Evolutionary conservation across 2,113 vertebrate species (phyloP).

Genomic region (Coptodon bakossiorum): DNA sequence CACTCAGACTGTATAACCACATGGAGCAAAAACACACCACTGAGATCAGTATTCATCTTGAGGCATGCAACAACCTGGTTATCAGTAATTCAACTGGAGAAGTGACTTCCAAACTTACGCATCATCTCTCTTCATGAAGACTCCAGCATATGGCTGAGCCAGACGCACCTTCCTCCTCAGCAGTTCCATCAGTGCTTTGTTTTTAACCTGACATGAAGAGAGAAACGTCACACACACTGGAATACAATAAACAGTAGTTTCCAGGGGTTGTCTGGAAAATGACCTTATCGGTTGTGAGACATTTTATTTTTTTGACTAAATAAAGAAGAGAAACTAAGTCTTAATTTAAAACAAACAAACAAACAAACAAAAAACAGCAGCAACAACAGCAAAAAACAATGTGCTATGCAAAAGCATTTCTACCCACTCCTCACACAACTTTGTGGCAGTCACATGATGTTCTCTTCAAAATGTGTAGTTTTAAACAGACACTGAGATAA

Average conservation of each 20-base stretch:
- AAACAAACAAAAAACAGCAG: neutral
- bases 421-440: neutral
- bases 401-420: neutral
- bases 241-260: neutral
- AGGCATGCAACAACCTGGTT: neutral
- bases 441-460: neutral
- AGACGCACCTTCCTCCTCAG: slow-evolving; percentile 91
- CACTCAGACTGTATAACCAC: neutral
- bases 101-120: slow-evolving; percentile 65
- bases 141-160: slow-evolving; percentile 92
- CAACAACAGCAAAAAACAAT: neutral
- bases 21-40: neutral
- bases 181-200: slow-evolving; percentile 87
- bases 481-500: neutral
- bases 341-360: neutral
- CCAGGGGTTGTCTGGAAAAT: neutral
- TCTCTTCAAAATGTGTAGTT: neutral
- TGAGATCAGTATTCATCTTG: neutral
- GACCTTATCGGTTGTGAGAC: neutral
- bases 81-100: neutral
- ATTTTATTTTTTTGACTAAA: neutral
- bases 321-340: neutral
- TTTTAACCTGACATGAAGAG: slow-evolving; percentile 81
- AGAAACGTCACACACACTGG: neutral
- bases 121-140: slow-evolving; percentile 94